phyloP scores from a whole-genome alignment of 2,888 invertebrate genomes.

The Aquatica leii region DNA sequence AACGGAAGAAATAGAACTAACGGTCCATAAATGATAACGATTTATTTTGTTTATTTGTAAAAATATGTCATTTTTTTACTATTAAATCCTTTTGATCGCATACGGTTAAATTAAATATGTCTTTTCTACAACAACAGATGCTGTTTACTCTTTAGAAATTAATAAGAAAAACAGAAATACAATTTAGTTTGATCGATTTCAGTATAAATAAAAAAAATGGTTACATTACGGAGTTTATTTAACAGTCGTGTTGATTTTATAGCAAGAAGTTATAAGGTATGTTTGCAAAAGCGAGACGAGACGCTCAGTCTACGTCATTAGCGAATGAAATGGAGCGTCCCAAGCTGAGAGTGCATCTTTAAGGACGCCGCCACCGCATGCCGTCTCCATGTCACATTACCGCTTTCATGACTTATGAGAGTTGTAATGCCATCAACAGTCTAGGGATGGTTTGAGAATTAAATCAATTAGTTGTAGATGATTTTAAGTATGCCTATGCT shows the following conservation, averaged over 20 bases:
- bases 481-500: slow-evolving; percentile 19
- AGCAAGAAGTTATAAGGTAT: slow-evolving; percentile 30
- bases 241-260: slow-evolving; percentile 8
- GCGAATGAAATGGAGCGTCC: slow-evolving; percentile 55
- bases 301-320: slow-evolving; percentile 58
- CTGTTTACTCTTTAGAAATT: too few species aligned
- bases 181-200: too few species aligned
- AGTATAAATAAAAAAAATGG: neutral
- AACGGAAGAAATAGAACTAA: slow-evolving; percentile 22
- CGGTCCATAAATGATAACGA: slow-evolving; percentile 17
- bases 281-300: slow-evolving; percentile 46
- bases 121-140: too few species aligned
- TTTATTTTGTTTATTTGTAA: neutral
- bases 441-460: slow-evolving; percentile 37
- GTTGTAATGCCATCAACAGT: slow-evolving; percentile 40
- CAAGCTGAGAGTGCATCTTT: slow-evolving; percentile 44
- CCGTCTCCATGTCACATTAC: slow-evolving; percentile 38
- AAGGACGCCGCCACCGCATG: slow-evolving; percentile 46
- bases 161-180: too few species aligned
- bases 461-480: slow-evolving; percentile 40
- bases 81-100: neutral
- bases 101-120: too few species aligned
- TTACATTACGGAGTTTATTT: neutral
- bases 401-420: slow-evolving; percentile 41
- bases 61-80: neutral